Percentiles rank a stretch among this genome's conserved stretches.
These are phyloP conservation scores for Sebastes fasciatus DNA, from an alignment of 2,113 vertebrate genomes.

Conservation along the genomic window DNA sequence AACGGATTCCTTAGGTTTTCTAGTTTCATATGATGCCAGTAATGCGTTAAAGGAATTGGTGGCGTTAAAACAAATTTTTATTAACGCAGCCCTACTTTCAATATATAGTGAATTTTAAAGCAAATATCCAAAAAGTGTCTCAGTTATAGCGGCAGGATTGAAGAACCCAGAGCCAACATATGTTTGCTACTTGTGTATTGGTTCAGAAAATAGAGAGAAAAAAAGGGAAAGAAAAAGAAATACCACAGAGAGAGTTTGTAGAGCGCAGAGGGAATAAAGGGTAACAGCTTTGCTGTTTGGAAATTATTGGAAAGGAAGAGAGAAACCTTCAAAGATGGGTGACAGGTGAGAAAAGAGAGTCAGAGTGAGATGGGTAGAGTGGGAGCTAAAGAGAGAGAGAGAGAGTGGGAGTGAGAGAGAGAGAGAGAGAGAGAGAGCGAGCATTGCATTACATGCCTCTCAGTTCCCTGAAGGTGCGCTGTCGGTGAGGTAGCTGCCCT, in stretches of 20 bases:
- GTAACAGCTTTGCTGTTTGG: background rate
- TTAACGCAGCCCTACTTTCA: no score
- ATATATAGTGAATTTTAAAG: background rate
- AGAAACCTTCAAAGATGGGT: slow-evolving; percentile 18
- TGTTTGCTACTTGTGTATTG: background rate
- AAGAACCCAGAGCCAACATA: background rate
- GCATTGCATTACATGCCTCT: slow-evolving; percentile 53
- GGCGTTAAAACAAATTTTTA: no score
- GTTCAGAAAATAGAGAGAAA: background rate
- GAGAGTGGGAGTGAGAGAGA: slow-evolving; percentile 21
- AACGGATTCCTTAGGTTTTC: no score
- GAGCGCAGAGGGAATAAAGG: background rate
- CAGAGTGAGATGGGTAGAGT: slow-evolving; percentile 42
- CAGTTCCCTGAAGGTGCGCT: slow-evolving; percentile 55
- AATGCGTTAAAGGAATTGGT: no score
- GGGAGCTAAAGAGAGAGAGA: slow-evolving; percentile 11
- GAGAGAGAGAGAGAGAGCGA: slow-evolving; percentile 19
- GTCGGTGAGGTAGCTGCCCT: slow-evolving; percentile 50
- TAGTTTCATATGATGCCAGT: no score
- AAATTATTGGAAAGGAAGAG: background rate
- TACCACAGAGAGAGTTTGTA: background rate
- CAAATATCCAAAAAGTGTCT: slow-evolving; percentile 3
- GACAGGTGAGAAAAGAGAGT: slow-evolving; percentile 40
- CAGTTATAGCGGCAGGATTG: background rate
- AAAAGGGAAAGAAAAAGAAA: background rate